phyloP scores from a whole-genome alignment of 2,113 vertebrate genomes.

The Dicentrarchus labrax region DNA sequence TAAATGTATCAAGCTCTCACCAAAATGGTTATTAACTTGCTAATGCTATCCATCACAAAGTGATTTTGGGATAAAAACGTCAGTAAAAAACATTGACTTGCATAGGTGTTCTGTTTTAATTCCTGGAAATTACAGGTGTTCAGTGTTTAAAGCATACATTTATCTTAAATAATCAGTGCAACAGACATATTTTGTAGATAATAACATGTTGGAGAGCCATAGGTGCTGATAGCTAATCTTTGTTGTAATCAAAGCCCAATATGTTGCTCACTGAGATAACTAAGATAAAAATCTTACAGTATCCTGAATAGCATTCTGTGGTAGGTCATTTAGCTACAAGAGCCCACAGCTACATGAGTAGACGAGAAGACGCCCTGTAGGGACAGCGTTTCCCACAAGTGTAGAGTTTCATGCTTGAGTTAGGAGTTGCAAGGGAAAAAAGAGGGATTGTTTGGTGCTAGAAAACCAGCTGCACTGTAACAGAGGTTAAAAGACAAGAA shows the following conservation, averaged over 20 bases:
- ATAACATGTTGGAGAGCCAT: neutral
- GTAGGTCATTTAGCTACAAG: neutral
- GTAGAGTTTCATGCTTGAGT: constrained; percentile 38
- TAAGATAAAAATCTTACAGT: neutral
- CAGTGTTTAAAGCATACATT: too few species aligned
- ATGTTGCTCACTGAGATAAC: neutral
- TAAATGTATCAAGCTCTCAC: too few species aligned
- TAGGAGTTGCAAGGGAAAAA: neutral
- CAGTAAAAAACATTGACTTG: too few species aligned
- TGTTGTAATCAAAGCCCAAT: neutral
- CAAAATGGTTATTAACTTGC: neutral
- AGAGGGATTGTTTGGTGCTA: neutral
- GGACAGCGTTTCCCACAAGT: constrained; percentile 35
- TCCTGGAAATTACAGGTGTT: too few species aligned
- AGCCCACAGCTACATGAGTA: constrained; percentile 1
- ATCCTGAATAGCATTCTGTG: neutral
- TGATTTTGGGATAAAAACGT: too few species aligned
- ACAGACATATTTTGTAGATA: neutral
- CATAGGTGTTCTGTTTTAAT: too few species aligned
- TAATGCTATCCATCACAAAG: neutral
- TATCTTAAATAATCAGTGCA: neutral
- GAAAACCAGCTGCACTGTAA: neutral
- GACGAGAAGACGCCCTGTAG: neutral
- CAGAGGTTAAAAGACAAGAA: neutral
- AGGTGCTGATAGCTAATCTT: neutral